phyloP scores from a whole-genome alignment of 2,113 vertebrate genomes.

The Excalfactoria chinensis region DNA sequence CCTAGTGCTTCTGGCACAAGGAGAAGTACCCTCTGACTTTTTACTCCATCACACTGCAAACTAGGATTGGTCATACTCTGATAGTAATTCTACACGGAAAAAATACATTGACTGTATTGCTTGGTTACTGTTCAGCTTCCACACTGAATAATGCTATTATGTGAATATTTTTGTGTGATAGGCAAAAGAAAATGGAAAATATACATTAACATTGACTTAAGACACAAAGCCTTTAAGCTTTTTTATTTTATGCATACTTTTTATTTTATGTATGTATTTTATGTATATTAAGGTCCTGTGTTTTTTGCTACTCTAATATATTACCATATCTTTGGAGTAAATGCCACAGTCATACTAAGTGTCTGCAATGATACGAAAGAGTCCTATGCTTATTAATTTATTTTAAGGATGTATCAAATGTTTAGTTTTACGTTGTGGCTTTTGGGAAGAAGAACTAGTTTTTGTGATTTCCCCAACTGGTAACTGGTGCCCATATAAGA shows the following conservation, averaged over 20 bases:
- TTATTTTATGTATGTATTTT: too few species aligned
- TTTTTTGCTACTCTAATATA: not conserved
- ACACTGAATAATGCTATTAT: not conserved
- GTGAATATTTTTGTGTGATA: not conserved
- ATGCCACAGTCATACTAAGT: not conserved
- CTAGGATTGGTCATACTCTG: not conserved
- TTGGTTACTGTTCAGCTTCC: not conserved
- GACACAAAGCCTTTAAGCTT: not conserved
- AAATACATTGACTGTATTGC: not conserved
- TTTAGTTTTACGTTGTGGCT: rapidly evolving
- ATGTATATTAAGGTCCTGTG: not conserved
- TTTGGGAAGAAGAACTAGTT: not conserved
- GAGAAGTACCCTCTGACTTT: not conserved
- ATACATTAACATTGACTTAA: not conserved
- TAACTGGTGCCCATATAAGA: not conserved
- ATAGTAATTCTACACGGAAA: not conserved
- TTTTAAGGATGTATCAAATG: not conserved
- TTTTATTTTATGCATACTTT: not conserved
- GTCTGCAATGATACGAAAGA: not conserved
- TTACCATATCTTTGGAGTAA: not conserved
- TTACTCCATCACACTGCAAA: not conserved
- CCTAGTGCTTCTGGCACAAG: not conserved
- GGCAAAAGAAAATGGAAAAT: not conserved
- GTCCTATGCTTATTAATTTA: not conserved
- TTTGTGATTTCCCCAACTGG: not conserved